Percentiles rank a stretch among this genome's conserved stretches.
These are phyloP conservation scores for Cantharis lateralis DNA, from an alignment of 2,888 invertebrate genomes.

Conservation along the genomic window DNA sequence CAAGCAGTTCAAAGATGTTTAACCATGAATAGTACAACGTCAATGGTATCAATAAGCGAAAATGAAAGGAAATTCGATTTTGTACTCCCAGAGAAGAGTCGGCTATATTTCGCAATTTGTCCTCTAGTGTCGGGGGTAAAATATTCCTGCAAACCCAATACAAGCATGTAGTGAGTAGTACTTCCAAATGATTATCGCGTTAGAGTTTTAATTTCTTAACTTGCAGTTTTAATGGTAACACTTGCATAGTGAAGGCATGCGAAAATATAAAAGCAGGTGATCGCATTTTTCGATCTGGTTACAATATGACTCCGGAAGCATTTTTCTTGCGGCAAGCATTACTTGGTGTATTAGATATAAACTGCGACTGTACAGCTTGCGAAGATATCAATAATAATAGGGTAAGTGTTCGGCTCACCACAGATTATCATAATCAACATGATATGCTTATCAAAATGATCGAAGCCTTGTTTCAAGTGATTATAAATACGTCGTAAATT, in stretches of 20 bases:
- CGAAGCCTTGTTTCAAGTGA: no score
- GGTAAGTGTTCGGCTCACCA: no score
- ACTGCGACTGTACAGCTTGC: background rate
- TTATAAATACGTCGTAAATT: no score
- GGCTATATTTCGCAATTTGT: background rate
- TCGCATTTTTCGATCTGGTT: background rate
- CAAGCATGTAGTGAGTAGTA: background rate
- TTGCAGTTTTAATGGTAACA: background rate
- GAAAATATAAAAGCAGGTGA: background rate
- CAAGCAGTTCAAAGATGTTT: background rate
- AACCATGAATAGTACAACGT: no score
- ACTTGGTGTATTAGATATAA: background rate
- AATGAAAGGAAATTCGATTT: background rate
- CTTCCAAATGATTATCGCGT: no score
- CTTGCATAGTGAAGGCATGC: background rate
- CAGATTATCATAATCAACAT: no score
- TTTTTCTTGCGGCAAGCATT: no score
- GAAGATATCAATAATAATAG: background rate
- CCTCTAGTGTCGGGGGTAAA: background rate
- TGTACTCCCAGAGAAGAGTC: background rate
- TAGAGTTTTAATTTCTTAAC: no score
- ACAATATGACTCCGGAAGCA: background rate
- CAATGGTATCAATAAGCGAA: no score
- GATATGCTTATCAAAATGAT: background rate
- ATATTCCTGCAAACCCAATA: background rate